A percentile compares a stretch with the other conserved stretches of the same genome.
Conservation (phyloP, 1,140 invertebrate species). For the Telenomus remus region DNA sequence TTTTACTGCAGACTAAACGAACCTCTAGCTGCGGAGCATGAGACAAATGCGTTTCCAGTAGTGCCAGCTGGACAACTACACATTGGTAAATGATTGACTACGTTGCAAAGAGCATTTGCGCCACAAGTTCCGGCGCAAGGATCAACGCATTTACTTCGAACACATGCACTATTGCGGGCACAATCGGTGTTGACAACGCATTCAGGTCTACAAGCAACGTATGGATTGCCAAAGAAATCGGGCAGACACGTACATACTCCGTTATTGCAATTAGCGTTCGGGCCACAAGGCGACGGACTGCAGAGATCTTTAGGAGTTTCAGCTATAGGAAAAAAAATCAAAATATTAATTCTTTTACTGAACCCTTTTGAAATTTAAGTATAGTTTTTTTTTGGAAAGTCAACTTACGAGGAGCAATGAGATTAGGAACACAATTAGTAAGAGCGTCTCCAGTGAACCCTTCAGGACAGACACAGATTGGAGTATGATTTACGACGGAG, state of each 20-base stretch:
- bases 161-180: constrained; percentile 80
- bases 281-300: constrained; percentile 83
- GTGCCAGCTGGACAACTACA: constrained; percentile 83
- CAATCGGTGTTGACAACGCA: constrained; percentile 85
- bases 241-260: constrained; percentile 83
- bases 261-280: constrained; percentile 81
- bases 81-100: constrained; percentile 84
- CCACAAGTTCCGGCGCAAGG: constrained; percentile 85
- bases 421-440: constrained; percentile 76
- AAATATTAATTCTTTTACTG: not conserved
- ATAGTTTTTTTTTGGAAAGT: not conserved
- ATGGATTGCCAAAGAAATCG: constrained; percentile 85
- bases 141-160: constrained; percentile 82
- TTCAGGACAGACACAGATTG: constrained; percentile 82
- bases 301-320: constrained; percentile 78
- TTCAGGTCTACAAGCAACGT: constrained; percentile 83
- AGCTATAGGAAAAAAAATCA: constrained; percentile 53
- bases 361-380: not conserved
- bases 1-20: no score
- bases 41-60: constrained; percentile 83
- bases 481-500: constrained; percentile 81
- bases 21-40: constrained; percentile 70
- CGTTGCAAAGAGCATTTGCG: constrained; percentile 82
- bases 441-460: constrained; percentile 87
- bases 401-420: constrained; percentile 59